Percentiles rank a stretch among this genome's conserved stretches.
Evolutionary conservation across 1,140 invertebrate species (phyloP).

Genomic region (Neelides sp.): DNA sequence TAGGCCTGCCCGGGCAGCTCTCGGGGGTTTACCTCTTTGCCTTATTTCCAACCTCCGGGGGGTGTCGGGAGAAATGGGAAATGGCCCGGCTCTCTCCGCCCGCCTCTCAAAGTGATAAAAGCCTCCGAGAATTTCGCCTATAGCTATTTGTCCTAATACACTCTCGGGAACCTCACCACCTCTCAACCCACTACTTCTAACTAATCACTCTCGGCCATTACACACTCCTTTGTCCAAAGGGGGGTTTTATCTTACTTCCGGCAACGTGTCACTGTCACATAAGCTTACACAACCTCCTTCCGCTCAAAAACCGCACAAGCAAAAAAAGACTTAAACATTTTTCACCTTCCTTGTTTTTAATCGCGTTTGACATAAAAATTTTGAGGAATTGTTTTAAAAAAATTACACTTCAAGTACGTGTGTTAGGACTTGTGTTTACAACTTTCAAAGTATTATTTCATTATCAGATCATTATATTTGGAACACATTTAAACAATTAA

Average conservation of each 20-base stretch:
- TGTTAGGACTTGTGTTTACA: too few relatives aligned
- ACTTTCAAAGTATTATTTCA: too few relatives aligned
- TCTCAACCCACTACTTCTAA: background rate
- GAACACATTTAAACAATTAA: too few relatives aligned
- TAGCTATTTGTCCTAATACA: conserved; percentile 24
- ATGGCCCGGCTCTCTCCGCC: conserved; percentile 15
- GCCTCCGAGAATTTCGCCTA: conserved; percentile 20
- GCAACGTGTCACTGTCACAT: too few relatives aligned
- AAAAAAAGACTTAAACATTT: background rate
- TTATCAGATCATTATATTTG: too few relatives aligned
- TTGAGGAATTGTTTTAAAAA: too few relatives aligned
- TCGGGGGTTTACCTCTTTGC: conserved; percentile 9
- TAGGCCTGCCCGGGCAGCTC: conserved; percentile 9
- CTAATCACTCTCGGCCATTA: background rate
- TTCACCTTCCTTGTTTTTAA: too few relatives aligned
- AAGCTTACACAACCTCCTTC: too few relatives aligned
- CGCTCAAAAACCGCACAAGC: background rate
- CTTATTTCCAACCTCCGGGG: conserved; percentile 11
- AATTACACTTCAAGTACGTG: too few relatives aligned
- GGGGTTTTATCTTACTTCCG: too few relatives aligned
- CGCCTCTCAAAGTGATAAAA: conserved; percentile 20
- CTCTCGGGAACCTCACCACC: background rate
- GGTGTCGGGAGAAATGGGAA: conserved; percentile 23
- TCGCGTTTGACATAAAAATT: background rate
- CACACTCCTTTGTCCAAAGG: background rate